A percentile compares a stretch with the other conserved stretches of the same genome.
phyloP scores from a whole-genome alignment of 2,113 vertebrate genomes.

The Carettochelys insculpta region DNA sequence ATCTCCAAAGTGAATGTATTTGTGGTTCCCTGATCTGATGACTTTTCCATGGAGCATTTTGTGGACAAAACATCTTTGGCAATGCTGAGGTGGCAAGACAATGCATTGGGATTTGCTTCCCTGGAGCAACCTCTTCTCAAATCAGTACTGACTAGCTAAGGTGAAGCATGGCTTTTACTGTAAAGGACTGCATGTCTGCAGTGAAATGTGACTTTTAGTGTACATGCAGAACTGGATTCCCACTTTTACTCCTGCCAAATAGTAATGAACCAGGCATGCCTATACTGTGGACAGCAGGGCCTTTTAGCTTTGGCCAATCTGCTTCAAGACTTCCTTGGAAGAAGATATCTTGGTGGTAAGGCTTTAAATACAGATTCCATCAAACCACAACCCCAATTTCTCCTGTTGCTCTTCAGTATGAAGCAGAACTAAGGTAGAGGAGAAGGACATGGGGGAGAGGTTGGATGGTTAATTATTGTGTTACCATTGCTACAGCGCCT shows the following conservation, averaged over 20 bases:
- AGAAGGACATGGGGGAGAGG: too few species aligned
- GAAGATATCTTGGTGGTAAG: not conserved
- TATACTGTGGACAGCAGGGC: not conserved
- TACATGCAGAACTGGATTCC: not conserved
- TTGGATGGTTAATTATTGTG: not conserved
- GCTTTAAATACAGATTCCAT: not conserved
- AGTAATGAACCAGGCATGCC: not conserved
- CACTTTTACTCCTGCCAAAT: not conserved
- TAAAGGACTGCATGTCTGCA: not conserved
- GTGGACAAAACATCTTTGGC: not conserved
- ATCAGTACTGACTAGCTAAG: not conserved
- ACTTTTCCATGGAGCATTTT: not conserved
- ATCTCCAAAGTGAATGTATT: not conserved
- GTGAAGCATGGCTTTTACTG: not conserved
- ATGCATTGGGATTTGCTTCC: not conserved
- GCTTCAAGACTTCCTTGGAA: not conserved
- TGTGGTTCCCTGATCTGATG: fast-evolving
- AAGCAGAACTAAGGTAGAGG: fast-evolving
- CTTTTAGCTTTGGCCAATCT: not conserved
- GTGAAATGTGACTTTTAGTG: not conserved
- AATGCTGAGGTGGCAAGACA: not conserved
- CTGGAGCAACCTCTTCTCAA: too few species aligned
- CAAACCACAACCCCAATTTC: not conserved
- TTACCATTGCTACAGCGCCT: not conserved
- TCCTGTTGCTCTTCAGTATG: not conserved